phyloP scores from a whole-genome alignment of 2,888 invertebrate genomes.

The Globia sparganii region DNA sequence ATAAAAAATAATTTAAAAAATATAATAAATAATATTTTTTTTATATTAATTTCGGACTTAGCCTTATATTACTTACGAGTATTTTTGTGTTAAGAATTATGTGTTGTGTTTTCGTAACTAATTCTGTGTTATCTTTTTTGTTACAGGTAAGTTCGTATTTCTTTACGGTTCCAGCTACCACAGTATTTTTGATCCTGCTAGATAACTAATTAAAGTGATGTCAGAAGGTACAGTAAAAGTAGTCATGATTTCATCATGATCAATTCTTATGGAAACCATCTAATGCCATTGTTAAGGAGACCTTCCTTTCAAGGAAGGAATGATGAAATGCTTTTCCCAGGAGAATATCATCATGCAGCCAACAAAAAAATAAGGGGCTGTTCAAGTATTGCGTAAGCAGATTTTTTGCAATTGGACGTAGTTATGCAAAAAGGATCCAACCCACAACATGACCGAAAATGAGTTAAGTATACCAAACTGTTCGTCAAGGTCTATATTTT shows the following conservation, averaged over 20 bases:
- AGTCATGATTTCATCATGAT: background rate
- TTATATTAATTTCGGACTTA: too few relatives aligned
- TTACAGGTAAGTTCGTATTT: constrained; percentile 45
- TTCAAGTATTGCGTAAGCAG: too few relatives aligned
- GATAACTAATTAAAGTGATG: background rate
- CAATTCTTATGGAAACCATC: background rate
- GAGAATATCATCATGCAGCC: background rate
- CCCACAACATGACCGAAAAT: too few relatives aligned
- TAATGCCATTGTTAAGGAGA: too few relatives aligned
- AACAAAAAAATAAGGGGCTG: background rate
- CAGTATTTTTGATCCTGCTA: background rate
- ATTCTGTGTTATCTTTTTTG: constrained; percentile 14
- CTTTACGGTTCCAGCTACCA: background rate
- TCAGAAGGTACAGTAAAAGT: background rate
- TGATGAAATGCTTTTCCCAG: background rate
- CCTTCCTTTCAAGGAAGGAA: background rate
- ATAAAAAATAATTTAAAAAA: too few relatives aligned
- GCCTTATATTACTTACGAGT: background rate
- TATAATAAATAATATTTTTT: too few relatives aligned
- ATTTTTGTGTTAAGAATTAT: background rate
- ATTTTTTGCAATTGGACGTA: too few relatives aligned
- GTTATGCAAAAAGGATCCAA: too few relatives aligned
- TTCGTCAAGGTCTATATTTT: too few relatives aligned
- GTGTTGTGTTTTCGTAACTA: background rate
- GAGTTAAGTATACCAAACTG: too few relatives aligned